A percentile compares a stretch with the other conserved stretches of the same genome.
These are phyloP conservation scores for Meteorus sp. DNA, from an alignment of 1,140 invertebrate species.

Conservation along the genomic window DNA sequence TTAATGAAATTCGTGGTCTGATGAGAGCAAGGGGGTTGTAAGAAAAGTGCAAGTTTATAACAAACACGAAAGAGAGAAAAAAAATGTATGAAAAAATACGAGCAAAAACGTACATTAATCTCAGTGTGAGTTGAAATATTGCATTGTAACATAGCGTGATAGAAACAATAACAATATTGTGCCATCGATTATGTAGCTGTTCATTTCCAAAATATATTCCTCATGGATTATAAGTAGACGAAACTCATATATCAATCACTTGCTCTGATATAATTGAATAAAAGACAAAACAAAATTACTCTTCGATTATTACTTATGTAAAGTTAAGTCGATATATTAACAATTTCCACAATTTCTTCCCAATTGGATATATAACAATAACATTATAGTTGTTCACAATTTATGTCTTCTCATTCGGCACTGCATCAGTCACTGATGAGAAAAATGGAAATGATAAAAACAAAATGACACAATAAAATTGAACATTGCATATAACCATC, in stretches of 20 bases:
- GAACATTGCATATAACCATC: background rate
- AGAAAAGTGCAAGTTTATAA: too few species aligned
- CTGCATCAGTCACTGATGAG: background rate
- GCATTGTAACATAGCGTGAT: slow-evolving; percentile 50
- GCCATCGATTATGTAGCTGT: background rate
- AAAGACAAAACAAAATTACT: too few species aligned
- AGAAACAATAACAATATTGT: slow-evolving; percentile 22
- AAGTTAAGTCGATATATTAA: too few species aligned
- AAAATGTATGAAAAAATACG: slow-evolving; percentile 16
- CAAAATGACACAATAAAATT: background rate
- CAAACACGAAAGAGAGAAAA: too few species aligned
- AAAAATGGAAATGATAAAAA: too few species aligned
- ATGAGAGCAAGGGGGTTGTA: too few species aligned
- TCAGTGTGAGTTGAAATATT: slow-evolving; percentile 37
- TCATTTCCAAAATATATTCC: slow-evolving; percentile 21
- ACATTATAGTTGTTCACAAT: too few species aligned
- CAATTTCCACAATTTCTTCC: too few species aligned
- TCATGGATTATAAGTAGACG: slow-evolving; percentile 10
- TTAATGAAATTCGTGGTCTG: too few species aligned
- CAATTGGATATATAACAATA: too few species aligned
- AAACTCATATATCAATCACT: background rate
- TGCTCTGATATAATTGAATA: too few species aligned
- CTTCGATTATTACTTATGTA: too few species aligned
- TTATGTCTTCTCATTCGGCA: background rate
- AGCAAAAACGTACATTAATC: slow-evolving; percentile 29